Base-by-base conservation (phyloP, 2,888 invertebrate species). In the Rotaria socialis region DNA sequence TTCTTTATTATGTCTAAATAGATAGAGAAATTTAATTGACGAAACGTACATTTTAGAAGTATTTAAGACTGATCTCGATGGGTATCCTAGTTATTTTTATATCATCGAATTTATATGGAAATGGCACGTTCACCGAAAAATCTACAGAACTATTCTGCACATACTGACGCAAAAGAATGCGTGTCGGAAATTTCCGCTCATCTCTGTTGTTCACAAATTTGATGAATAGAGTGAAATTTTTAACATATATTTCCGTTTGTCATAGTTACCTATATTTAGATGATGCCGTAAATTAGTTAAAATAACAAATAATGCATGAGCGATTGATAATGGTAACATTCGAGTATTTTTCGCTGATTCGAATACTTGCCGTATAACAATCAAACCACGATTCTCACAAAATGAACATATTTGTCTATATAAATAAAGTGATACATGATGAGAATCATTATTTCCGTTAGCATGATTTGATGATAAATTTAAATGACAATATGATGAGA, bases 1-100 rank as follows among this genome's bases (percentile, higher is more conserved):
- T 96, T 95, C 88, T 95, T 94, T 88, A 96, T 94, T 88, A 95
- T 95, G 89, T 80, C 80, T 47, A 80, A 41, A 35, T 41, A 19
- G 35, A 35, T 35, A 35, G 35, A 35, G 2, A 2, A 35, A 35
- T 35, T 35, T 35, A 35, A 35, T 35, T 52, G 50, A 5, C 14
- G 50, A 8, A 11, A 35, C 35, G 35, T 2, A 35, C 35, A 35
- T 35, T 35, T 35, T 35, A 35, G 35, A 35, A 35, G 35, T 35
- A 35, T 35, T 35, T 35, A 2, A 35, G 35, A 35, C 35, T 35
- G 2, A 35, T 35, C 35, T 35, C 35, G 35, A 35, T 35, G 35
- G 35, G 2, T 35, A 2, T 35, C 35, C 35, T 35, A 35, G 35
- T 35, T 35, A 35, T 35, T 35, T 35, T 35, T 35, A 35, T 35